Percentiles rank a stretch among this genome's conserved stretches.
Conservation (phyloP, 2,797 vertebrate species). For the Sebastolobus alascanus region DNA sequence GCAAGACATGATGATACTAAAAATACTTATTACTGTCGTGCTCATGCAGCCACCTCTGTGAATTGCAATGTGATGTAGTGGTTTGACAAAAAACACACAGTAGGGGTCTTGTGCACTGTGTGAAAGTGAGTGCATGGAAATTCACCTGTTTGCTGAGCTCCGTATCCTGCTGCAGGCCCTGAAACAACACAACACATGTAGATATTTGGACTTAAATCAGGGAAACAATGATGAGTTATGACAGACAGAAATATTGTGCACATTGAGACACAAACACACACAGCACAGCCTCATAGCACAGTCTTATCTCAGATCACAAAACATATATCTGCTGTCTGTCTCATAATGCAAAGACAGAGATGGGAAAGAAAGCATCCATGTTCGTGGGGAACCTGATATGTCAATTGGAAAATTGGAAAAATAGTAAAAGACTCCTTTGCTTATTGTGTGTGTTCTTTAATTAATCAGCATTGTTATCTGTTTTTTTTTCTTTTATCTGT, state of each 20-base stretch:
- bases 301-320: neutral
- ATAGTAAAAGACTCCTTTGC: neutral
- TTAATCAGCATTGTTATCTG: neutral
- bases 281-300: neutral
- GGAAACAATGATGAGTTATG: neutral
- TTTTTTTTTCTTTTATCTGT: neutral
- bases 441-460: neutral
- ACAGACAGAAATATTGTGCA: neutral
- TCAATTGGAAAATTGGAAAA: neutral
- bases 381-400: neutral
- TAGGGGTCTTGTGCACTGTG: neutral
- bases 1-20: neutral
- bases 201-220: neutral
- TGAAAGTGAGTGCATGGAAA: neutral
- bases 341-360: neutral
- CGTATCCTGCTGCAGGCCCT: constrained; percentile 61
- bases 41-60: neutral
- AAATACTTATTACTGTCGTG: neutral
- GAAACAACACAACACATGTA: constrained; percentile 37
- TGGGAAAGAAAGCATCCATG: neutral
- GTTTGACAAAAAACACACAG: neutral
- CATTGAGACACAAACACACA: neutral
- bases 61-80: neutral
- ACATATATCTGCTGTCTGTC: neutral
- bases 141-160: constrained; percentile 66